Evolutionary conservation across 2,888 invertebrate species (phyloP).

Genomic region (Crematogaster levior): DNA sequence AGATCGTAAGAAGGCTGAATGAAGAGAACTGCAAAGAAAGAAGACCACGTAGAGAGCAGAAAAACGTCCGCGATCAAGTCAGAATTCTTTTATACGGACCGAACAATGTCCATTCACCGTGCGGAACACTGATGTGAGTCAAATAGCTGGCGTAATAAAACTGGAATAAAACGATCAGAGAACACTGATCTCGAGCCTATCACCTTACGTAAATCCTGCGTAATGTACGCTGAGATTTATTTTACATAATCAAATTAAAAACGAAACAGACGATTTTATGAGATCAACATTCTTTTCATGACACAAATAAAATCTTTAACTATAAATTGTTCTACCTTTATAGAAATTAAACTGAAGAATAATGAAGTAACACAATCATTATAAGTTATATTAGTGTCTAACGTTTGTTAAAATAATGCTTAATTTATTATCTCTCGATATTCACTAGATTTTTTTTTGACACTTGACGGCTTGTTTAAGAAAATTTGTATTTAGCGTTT

Average conservation of each 20-base stretch:
- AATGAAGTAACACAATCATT: background rate
- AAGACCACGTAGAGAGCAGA: slow-evolving; percentile 57
- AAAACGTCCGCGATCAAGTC: slow-evolving; percentile 62
- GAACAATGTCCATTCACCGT: slow-evolving; percentile 67
- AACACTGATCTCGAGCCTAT: slow-evolving; percentile 4
- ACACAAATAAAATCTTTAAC: slow-evolving; percentile 4
- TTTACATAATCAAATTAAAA: slow-evolving; percentile 27
- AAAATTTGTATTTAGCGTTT: slow-evolving; percentile 3
- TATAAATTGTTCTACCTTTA: background rate
- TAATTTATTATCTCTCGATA: background rate
- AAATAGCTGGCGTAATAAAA: slow-evolving; percentile 63
- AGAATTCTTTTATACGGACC: slow-evolving; percentile 56
- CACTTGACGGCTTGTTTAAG: background rate
- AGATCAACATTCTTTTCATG: background rate
- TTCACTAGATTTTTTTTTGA: background rate
- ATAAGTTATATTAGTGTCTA: background rate
- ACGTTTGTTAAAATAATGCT: background rate
- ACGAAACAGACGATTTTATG: background rate
- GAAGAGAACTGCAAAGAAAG: slow-evolving; percentile 73
- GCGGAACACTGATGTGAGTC: slow-evolving; percentile 34
- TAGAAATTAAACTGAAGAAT: background rate
- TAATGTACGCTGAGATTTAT: background rate
- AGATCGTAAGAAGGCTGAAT: slow-evolving; percentile 76
- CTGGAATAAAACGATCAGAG: slow-evolving; percentile 34
- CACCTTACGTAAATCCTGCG: slow-evolving; percentile 10